These are phyloP conservation scores for Protosalanx chinensis DNA, from an alignment of 2,797 vertebrate genomes.

Conservation along the genomic window DNA sequence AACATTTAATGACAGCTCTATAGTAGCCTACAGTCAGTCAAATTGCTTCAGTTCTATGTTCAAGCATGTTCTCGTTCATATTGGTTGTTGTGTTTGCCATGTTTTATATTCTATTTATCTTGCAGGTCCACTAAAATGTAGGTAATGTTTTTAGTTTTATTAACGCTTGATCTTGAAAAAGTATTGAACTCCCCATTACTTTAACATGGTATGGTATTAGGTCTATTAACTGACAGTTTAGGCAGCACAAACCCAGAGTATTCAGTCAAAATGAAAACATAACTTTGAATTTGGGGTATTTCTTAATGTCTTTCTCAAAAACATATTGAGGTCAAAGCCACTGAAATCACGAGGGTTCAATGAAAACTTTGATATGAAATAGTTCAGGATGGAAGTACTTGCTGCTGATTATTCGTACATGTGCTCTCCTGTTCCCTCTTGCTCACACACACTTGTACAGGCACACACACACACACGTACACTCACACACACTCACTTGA, in stretches of 20 bases:
- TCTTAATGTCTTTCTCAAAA: neutral
- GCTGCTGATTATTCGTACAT: too few species aligned
- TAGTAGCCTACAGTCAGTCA: neutral
- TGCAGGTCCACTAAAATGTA: neutral
- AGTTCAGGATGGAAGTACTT: too few species aligned
- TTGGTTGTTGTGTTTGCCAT: neutral
- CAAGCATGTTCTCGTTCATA: conserved; percentile 2
- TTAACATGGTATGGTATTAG: conserved; percentile 47
- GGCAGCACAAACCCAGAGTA: conserved; percentile 19
- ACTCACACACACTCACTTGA: neutral
- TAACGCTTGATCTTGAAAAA: conserved; percentile 1
- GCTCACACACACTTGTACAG: too few species aligned
- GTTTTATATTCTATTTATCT: conserved; percentile 23
- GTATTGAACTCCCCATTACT: conserved; percentile 42
- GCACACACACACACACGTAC: neutral
- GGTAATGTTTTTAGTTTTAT: neutral
- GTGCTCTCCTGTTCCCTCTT: too few species aligned
- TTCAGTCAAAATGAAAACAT: conserved; percentile 21
- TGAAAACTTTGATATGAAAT: too few species aligned
- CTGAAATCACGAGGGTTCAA: too few species aligned
- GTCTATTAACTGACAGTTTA: conserved; percentile 41
- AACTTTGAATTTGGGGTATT: neutral
- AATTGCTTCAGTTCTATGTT: neutral
- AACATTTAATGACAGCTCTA: neutral
- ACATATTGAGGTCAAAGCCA: neutral